Conservation (phyloP, 2,797 vertebrate species). For the Emys orbicularis region DNA sequence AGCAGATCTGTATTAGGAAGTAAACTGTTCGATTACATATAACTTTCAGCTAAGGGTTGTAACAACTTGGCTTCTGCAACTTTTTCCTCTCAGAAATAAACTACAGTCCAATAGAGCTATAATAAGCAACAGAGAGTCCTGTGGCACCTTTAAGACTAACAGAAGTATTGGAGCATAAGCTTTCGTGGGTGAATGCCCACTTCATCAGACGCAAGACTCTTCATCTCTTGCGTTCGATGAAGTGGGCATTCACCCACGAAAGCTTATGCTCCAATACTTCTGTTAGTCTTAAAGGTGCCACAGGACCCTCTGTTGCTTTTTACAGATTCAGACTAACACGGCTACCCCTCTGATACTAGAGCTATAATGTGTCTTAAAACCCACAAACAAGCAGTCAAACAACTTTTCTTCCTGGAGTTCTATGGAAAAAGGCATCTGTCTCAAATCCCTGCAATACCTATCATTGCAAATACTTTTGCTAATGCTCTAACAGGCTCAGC, state of each 20-base stretch:
- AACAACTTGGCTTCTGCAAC: background rate
- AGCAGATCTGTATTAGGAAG: constrained; percentile 4
- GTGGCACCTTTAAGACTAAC: too few relatives aligned
- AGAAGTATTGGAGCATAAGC: too few relatives aligned
- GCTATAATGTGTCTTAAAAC: background rate
- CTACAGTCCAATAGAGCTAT: background rate
- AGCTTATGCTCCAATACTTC: too few relatives aligned
- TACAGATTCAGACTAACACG: too few relatives aligned
- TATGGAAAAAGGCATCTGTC: background rate
- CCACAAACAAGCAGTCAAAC: background rate
- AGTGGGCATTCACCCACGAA: too few relatives aligned
- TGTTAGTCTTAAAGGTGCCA: too few relatives aligned
- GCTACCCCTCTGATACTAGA: background rate
- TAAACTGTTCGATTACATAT: background rate
- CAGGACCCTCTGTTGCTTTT: too few relatives aligned
- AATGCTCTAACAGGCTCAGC: background rate
- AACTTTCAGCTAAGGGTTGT: background rate
- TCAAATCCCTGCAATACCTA: fast-evolving
- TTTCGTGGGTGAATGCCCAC: too few relatives aligned
- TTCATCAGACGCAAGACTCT: too few relatives aligned
- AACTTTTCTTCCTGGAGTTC: background rate
- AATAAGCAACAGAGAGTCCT: background rate
- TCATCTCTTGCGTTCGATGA: too few relatives aligned
- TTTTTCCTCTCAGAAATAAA: background rate
- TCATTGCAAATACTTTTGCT: background rate